These are phyloP conservation scores for Anoura caudifer DNA, from an alignment of 2,113 vertebrate species.

Conservation along the genomic window DNA sequence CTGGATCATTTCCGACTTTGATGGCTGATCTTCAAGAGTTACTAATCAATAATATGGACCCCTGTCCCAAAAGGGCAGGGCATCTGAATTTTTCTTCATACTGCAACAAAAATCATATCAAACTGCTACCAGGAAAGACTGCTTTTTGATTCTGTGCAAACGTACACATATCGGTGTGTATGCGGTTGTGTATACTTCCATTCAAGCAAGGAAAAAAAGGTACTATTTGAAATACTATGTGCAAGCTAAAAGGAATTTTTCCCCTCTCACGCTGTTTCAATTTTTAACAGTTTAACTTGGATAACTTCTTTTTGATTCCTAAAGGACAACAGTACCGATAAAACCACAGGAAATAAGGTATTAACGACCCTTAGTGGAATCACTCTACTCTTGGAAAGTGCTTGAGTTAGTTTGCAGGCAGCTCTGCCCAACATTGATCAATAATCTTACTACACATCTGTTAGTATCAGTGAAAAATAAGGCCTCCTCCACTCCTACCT, in stretches of 20 bases:
- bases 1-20: neutral
- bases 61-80: neutral
- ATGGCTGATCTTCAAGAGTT: neutral
- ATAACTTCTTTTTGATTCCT: neutral
- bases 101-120: neutral
- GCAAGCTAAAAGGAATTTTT: neutral
- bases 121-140: neutral
- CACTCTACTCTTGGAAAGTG: neutral
- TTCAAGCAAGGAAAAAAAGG: neutral
- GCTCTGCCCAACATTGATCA: neutral
- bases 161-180: too few species aligned
- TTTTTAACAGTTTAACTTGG: neutral
- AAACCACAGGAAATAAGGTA: neutral
- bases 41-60: neutral
- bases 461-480: neutral
- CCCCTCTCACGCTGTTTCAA: neutral
- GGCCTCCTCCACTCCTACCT: neutral
- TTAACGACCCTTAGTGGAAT: neutral
- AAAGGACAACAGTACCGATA: neutral
- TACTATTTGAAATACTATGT: neutral
- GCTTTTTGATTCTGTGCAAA: neutral
- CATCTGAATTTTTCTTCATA: neutral
- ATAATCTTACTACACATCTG: neutral
- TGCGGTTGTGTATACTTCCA: neutral
- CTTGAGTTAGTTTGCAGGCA: neutral